Base-by-base conservation (phyloP, 1,140 invertebrate genomes). In the Arion vulgaris region DNA sequence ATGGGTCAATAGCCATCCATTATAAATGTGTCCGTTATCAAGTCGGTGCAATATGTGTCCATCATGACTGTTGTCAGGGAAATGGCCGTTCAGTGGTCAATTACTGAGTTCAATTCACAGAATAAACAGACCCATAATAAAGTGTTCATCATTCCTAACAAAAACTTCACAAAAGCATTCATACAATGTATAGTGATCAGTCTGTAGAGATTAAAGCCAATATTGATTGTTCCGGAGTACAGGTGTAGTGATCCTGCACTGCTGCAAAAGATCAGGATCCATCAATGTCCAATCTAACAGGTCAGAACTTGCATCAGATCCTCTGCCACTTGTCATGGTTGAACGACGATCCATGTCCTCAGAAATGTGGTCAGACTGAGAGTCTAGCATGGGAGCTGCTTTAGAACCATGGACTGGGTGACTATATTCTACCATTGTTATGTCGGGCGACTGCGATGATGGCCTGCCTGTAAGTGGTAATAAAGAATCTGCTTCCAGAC, bases 191-290 rank as follows among this genome's bases (percentile, higher is more conserved):
- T 45, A 45, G 41, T 66, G 1, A 32, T 32, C 4, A 66, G 62
- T 66, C n/a, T 32, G 62, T 66, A 28, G 62, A 66, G 62, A 66
- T 57, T 84, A 90, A 32, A 90, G 86, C 89, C 89, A 90, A 81
- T 90, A 90, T 77, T 90, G 87, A 73, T 86, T 90, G 38, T 87
- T 84, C 39, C 86, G 83, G 78, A 90, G 84, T 28, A 89, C 88
- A 34, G 89, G 89, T 32, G 87, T 87, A 41, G 87, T 86, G 45
- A 86, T 89, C 36, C 87, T 73, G 83, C 86, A 89, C 68, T 89
- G 88, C 81, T 90, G 87, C 49, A 90, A 77, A 49, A 90, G 77
- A 80, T 90, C 89, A 38, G 89, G 89, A 49, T 89, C 89, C 85
- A 88, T 84, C 39, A 87, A 49, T 0, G 83, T 86, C 89, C 89